Evolutionary conservation across 2,888 invertebrate genomes (phyloP).

Genomic region (Scrobipalpa costella): DNA sequence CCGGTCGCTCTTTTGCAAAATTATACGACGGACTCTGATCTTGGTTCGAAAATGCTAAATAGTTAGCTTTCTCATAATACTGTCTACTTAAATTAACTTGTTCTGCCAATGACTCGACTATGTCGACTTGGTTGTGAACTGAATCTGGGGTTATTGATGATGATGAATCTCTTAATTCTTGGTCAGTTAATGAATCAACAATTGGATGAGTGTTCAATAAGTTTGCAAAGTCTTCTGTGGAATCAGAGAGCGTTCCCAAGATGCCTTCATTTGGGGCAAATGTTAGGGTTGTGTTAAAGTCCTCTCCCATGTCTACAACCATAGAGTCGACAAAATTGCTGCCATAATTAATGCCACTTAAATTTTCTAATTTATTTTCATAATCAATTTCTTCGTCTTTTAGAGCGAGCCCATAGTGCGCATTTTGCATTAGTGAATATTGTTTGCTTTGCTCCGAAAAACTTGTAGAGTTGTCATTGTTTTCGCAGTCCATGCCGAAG

Average conservation of each 20-base stretch:
- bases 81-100: slow-evolving; percentile 84
- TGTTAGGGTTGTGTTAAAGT: slow-evolving; percentile 90
- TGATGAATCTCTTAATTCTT: slow-evolving; percentile 85
- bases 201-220: slow-evolving; percentile 84
- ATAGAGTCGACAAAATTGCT: slow-evolving; percentile 89
- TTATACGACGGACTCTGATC: slow-evolving; percentile 81
- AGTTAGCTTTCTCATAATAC: slow-evolving; percentile 77
- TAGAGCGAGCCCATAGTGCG: slow-evolving; percentile 89
- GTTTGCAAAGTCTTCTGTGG: slow-evolving; percentile 88
- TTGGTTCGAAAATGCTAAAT: slow-evolving; percentile 72
- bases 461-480: slow-evolving; percentile 81
- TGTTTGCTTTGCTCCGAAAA: slow-evolving; percentile 84
- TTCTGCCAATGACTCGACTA: slow-evolving; percentile 89
- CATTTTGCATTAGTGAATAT: slow-evolving; percentile 90
- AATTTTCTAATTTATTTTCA: slow-evolving; percentile 88
- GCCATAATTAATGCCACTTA: slow-evolving; percentile 79
- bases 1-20: slow-evolving; percentile 82
- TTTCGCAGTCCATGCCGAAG: slow-evolving; percentile 89
- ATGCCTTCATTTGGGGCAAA: slow-evolving; percentile 90
- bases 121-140: slow-evolving; percentile 83
- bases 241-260: slow-evolving; percentile 89
- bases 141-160: slow-evolving; percentile 87
- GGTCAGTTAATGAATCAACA: slow-evolving; percentile 84
- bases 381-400: slow-evolving; percentile 92
- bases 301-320: slow-evolving; percentile 91